phyloP scores from a whole-genome alignment of 2,888 invertebrate species.

The Andrena trimmerana region DNA sequence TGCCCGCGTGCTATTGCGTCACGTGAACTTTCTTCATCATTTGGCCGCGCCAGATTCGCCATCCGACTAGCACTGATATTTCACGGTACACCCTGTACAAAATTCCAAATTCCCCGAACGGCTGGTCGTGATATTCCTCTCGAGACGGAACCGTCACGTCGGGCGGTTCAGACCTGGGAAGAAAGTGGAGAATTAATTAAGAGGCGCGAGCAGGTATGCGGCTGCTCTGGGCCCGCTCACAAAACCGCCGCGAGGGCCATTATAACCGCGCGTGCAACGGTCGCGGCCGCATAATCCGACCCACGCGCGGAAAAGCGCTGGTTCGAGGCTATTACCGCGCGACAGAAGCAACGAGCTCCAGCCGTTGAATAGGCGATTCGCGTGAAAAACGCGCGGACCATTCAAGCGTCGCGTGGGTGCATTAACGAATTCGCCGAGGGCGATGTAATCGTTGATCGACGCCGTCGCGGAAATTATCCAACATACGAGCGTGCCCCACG shows the following conservation, averaged over 20 bases:
- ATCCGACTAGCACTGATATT: too few relatives aligned
- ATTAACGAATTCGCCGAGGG: slow-evolving; percentile 27
- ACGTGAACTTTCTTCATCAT: too few relatives aligned
- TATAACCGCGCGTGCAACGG: neutral
- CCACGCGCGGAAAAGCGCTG: slow-evolving; percentile 8
- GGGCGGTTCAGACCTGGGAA: neutral
- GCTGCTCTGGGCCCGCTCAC: neutral
- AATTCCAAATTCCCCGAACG: too few relatives aligned
- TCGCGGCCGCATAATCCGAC: slow-evolving; percentile 19
- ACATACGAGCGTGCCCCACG: neutral
- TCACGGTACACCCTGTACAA: too few relatives aligned
- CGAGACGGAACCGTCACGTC: too few relatives aligned
- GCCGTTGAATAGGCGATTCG: slow-evolving; percentile 19
- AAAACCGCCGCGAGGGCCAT: slow-evolving; percentile 3
- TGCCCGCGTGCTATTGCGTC: too few relatives aligned
- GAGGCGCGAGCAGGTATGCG: neutral
- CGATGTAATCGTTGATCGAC: slow-evolving; percentile 21
- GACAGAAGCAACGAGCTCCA: neutral
- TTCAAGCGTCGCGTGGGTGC: neutral
- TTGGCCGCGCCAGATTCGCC: too few relatives aligned
- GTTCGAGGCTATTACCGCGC: slow-evolving; percentile 4
- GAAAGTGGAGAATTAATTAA: slow-evolving; percentile 30
- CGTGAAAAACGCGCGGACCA: slow-evolving; percentile 21
- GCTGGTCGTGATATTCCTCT: too few relatives aligned
- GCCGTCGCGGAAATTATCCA: neutral